A percentile compares a stretch with the other conserved stretches of the same genome.
phyloP scores from a whole-genome alignment of 2,888 invertebrate genomes.

The Orthosia gracilis region DNA sequence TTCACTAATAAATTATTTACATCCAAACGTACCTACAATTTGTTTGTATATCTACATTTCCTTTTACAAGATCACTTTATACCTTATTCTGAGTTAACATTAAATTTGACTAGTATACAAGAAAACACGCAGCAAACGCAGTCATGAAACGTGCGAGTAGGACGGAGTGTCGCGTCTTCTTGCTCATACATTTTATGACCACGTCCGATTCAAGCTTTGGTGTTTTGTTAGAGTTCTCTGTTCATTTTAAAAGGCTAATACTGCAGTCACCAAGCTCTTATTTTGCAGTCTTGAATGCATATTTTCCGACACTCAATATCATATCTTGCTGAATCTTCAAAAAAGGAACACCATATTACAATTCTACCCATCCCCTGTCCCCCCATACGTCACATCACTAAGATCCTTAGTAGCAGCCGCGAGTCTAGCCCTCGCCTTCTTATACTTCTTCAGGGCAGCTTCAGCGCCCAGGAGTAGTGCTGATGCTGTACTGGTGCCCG shows the following conservation, averaged over 20 bases:
- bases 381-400: constrained; percentile 36
- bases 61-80: not conserved
- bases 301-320: not conserved
- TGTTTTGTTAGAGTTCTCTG: not conserved
- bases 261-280: not conserved
- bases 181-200: not conserved
- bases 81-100: not conserved
- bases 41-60: not conserved
- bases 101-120: not conserved
- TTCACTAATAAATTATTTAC: constrained; percentile 48
- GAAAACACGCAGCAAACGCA: not conserved
- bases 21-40: constrained; percentile 8
- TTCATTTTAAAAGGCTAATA: not conserved
- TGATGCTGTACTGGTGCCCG: constrained; percentile 69
- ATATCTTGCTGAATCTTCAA: not conserved
- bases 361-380: constrained; percentile 38
- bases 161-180: not conserved
- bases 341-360: not conserved
- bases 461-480: constrained; percentile 81
- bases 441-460: constrained; percentile 80
- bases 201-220: not conserved
- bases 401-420: constrained; percentile 78
- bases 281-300: not conserved
- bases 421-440: constrained; percentile 77
- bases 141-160: not conserved